Conservation (phyloP, 2,113 vertebrate species). For the Zosterops hypoxanthus region DNA sequence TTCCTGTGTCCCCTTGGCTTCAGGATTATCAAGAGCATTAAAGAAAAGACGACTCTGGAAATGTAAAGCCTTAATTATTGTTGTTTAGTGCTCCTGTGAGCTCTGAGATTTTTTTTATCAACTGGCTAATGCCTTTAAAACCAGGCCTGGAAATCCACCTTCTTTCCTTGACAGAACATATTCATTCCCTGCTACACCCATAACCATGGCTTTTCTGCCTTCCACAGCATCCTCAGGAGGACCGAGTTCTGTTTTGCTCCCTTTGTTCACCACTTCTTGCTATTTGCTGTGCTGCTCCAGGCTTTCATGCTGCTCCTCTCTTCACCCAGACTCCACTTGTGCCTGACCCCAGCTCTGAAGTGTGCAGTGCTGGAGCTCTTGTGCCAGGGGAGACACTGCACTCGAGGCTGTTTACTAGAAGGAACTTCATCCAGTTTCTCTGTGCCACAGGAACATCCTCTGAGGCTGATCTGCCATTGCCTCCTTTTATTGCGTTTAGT, state of each 20-base stretch:
- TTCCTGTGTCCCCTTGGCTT: not conserved
- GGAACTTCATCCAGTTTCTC: not conserved
- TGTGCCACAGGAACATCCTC: not conserved
- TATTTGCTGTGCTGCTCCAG: not conserved
- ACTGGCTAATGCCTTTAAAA: not conserved
- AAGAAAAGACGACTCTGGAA: not conserved
- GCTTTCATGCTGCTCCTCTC: not conserved
- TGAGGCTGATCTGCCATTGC: not conserved
- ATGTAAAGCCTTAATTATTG: not conserved
- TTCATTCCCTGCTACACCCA: not conserved
- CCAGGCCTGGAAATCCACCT: not conserved
- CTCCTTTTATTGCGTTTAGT: not conserved
- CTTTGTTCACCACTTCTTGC: not conserved
- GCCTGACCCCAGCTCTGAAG: not conserved
- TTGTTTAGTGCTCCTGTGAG: not conserved
- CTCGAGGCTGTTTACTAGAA: not conserved
- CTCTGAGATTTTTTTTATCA: not conserved
- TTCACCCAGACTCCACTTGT: not conserved
- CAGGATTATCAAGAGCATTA: not conserved
- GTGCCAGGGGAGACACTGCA: not conserved
- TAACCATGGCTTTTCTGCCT: not conserved
- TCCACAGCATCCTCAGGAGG: not conserved
- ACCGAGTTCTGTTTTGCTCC: not conserved
- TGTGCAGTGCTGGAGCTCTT: not conserved
- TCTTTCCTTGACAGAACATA: not conserved